Conservation (phyloP, 2,888 invertebrate genomes). For the Campaea margaritaria region DNA sequence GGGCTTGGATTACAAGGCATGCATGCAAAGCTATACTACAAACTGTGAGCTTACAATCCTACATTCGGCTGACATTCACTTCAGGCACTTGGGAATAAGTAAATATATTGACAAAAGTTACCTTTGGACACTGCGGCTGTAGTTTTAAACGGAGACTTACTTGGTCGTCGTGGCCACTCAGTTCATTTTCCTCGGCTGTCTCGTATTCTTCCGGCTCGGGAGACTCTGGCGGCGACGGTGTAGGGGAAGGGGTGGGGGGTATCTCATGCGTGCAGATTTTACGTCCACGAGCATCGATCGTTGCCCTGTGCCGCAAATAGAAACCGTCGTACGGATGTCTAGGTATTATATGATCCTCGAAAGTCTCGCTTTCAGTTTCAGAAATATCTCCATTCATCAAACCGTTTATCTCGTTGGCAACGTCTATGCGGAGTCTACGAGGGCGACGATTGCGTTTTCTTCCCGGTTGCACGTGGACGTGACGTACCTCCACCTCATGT, state of each 20-base stretch:
- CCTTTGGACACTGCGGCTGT: conserved; percentile 37
- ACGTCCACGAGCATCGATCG: conserved; percentile 70
- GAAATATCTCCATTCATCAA: conserved; percentile 63
- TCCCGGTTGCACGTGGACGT: conserved; percentile 59
- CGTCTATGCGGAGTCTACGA: conserved; percentile 47
- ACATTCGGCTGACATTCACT: conserved; percentile 41
- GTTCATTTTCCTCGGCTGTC: conserved; percentile 49
- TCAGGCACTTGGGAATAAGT: conserved; percentile 11
- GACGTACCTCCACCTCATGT: conserved; percentile 53
- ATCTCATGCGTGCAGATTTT: conserved; percentile 79
- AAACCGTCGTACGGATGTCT: conserved; percentile 81
- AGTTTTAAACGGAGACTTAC: conserved; percentile 60
- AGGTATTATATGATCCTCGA: conserved; percentile 66
- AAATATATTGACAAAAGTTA: conserved; percentile 32
- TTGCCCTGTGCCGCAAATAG: conserved; percentile 74
- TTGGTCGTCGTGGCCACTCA: conserved; percentile 59
- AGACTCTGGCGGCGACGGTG: conserved; percentile 58
- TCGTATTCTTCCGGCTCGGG: conserved; percentile 53
- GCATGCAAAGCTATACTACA: conserved; percentile 62
- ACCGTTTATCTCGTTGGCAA: conserved; percentile 37
- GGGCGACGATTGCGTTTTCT: conserved; percentile 46
- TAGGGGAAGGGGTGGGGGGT: conserved; percentile 66
- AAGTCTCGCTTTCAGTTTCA: conserved; percentile 61
- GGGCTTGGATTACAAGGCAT: conserved; percentile 37
- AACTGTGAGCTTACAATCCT: conserved; percentile 29